Evolutionary conservation across 2,888 invertebrate species (phyloP).

Genomic region (Pyrrhosoma nymphula): DNA sequence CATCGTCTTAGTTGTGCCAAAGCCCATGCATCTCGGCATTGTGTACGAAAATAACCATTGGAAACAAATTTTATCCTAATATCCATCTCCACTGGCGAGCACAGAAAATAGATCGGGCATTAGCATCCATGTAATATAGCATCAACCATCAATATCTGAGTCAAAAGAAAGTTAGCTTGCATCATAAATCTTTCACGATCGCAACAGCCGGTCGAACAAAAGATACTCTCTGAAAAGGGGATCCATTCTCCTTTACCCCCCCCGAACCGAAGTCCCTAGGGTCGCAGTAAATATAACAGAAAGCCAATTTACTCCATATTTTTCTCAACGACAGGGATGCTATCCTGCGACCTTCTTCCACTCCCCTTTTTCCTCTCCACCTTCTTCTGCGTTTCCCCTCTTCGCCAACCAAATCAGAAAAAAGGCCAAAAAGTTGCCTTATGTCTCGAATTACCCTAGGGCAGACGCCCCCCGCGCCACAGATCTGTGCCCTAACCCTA

Average conservation of each 20-base stretch:
- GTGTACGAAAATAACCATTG: not conserved
- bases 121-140: not conserved
- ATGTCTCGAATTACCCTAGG: not conserved
- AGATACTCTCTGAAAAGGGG: not conserved
- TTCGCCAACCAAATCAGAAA: not conserved
- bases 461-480: not conserved
- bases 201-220: slow-evolving; percentile 35
- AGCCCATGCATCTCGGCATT: not conserved
- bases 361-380: not conserved
- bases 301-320: not conserved
- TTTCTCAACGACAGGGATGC: not conserved
- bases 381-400: not conserved
- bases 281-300: not conserved
- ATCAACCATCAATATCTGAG: not conserved
- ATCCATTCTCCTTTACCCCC: not conserved
- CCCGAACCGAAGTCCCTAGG: not conserved
- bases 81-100: not conserved
- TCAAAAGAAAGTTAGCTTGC: not conserved
- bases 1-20: not conserved
- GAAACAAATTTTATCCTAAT: not conserved
- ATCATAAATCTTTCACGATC: slow-evolving; percentile 28
- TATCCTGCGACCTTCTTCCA: not conserved
- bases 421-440: not conserved
- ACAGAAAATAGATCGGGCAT: not conserved
- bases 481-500: not conserved